These are phyloP conservation scores for Phenganax stokvisi DNA, from an alignment of 92 coral and sea anemone species.

Conservation along the genomic window DNA sequence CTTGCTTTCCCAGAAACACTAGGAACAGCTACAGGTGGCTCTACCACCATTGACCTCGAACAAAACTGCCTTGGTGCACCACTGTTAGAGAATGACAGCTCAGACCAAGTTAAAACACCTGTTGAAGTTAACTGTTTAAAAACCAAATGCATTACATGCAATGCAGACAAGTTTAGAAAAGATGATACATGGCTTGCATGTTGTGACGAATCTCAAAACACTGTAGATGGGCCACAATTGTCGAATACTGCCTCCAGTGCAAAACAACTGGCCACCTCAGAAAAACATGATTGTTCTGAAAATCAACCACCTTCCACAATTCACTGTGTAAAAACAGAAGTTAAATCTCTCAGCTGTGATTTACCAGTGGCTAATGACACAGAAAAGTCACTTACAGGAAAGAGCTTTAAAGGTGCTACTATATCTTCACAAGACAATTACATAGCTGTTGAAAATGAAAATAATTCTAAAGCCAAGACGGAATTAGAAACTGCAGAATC, in stretches of 20 bases:
- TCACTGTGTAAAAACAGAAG: neutral
- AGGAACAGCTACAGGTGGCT: neutral
- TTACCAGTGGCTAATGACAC: neutral
- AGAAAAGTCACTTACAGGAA: neutral
- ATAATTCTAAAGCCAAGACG: neutral
- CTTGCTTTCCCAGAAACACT: too few species aligned
- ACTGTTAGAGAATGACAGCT: neutral
- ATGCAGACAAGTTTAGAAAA: neutral
- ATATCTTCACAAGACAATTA: constrained; percentile 21
- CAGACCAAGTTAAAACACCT: neutral
- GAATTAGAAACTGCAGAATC: neutral
- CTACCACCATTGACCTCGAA: neutral
- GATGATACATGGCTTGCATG: neutral
- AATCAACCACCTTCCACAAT: constrained; percentile 5
- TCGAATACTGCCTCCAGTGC: neutral
- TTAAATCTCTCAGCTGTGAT: neutral
- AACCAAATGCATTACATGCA: neutral
- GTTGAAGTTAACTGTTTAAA: constrained; percentile 2
- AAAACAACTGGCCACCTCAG: neutral
- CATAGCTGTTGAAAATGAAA: neutral
- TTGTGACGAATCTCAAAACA: neutral
- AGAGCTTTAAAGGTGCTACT: neutral
- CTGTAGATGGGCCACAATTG: neutral
- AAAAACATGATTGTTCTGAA: neutral
- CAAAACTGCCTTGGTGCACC: constrained; percentile 1